Evolutionary conservation across 2,888 invertebrate species (phyloP).

Genomic region (Elegia similella): DNA sequence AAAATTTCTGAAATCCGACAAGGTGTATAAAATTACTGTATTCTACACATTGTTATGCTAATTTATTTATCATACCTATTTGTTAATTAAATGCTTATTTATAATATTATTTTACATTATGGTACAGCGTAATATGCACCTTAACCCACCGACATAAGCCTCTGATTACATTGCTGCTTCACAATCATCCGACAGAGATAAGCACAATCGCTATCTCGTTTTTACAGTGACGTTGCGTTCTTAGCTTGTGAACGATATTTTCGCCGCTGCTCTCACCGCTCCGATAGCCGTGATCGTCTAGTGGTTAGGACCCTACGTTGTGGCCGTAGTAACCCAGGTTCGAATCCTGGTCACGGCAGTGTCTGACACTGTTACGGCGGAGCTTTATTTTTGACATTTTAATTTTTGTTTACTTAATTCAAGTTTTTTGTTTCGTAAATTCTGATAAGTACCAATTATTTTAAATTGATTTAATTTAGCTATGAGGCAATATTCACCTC

Average conservation of each 20-base stretch:
- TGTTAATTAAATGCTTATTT: too few relatives aligned
- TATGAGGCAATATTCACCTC: too few relatives aligned
- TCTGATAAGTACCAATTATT: too few relatives aligned
- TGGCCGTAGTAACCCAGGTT: conserved; percentile 86
- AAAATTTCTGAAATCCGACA: too few relatives aligned
- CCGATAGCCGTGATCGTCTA: conserved; percentile 82
- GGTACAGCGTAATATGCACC: not conserved
- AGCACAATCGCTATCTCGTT: not conserved
- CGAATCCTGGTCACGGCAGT: conserved; percentile 27
- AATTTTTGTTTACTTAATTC: conserved; percentile 5
- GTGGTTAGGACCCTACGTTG: conserved; percentile 85
- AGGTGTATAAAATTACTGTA: too few relatives aligned
- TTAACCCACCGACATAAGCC: not conserved
- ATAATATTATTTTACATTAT: too few relatives aligned
- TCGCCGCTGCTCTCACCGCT: conserved; percentile 11
- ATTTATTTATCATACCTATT: too few relatives aligned
- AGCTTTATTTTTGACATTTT: conserved; percentile 16
- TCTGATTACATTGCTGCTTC: not conserved
- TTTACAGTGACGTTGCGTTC: not conserved
- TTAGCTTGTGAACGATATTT: conserved; percentile 5
- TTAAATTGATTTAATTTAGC: too few relatives aligned
- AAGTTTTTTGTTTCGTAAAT: not conserved
- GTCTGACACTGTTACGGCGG: conserved; percentile 26
- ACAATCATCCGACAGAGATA: not conserved
- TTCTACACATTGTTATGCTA: too few relatives aligned